Conservation (phyloP, 2,888 invertebrate species). For the Cinara cedri region DNA sequence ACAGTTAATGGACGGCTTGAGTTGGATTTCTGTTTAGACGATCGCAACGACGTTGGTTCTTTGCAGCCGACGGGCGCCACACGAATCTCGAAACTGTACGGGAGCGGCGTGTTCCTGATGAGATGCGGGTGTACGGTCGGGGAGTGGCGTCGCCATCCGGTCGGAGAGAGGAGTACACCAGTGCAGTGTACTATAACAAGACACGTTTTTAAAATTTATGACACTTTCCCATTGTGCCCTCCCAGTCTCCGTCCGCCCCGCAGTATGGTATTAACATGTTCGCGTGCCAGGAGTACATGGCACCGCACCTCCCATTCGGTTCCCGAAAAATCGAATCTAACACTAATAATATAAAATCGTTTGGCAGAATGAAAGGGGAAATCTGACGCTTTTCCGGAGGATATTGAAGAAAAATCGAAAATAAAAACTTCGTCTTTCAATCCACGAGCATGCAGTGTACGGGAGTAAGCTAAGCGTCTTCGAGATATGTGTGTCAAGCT, state of each 20-base stretch:
- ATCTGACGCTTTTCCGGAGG: not conserved
- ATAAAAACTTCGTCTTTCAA: not conserved
- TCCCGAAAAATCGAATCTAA: not conserved
- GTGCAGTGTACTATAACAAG: not conserved
- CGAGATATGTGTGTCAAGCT: no score
- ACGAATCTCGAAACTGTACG: slow-evolving; percentile 14
- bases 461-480: no score
- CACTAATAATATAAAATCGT: no score
- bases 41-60: slow-evolving; percentile 1
- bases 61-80: slow-evolving; percentile 46
- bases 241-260: not conserved
- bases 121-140: not conserved
- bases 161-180: not conserved
- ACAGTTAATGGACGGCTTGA: no score
- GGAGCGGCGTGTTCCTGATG: slow-evolving; percentile 10
- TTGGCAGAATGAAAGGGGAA: not conserved
- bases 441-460: no score
- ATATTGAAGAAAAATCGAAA: not conserved
- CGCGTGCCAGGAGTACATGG: slow-evolving; percentile 17
- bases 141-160: not conserved
- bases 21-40: no score
- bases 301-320: not conserved
- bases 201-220: slow-evolving; percentile 45
- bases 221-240: slow-evolving; percentile 29
- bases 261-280: slow-evolving; percentile 8